Evolutionary conservation across 2,113 vertebrate species (phyloP).

Genomic region (Motacilla alba): DNA sequence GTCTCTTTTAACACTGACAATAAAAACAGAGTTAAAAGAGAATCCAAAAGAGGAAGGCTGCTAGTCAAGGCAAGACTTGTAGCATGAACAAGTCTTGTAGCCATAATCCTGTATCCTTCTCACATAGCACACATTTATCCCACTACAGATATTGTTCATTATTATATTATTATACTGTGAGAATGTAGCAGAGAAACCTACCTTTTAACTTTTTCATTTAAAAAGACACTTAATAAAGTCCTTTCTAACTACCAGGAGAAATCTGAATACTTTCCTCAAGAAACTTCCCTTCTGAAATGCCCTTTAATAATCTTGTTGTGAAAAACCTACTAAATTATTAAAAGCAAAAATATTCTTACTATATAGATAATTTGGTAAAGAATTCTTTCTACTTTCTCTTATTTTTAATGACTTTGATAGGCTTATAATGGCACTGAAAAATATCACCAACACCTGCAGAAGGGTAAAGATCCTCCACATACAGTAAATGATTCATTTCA

Average conservation of each 20-base stretch:
- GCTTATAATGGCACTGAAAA: neutral
- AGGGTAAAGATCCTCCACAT: neutral
- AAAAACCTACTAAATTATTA: neutral
- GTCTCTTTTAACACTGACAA: neutral
- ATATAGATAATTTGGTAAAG: neutral
- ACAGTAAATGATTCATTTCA: neutral
- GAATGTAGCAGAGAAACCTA: neutral
- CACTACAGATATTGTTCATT: neutral
- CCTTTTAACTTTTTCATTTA: neutral
- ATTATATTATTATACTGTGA: neutral
- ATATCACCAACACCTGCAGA: neutral
- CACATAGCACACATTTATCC: neutral
- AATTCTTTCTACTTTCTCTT: neutral
- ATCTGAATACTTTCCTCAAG: neutral
- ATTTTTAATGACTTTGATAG: neutral
- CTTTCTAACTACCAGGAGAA: neutral
- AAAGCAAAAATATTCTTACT: neutral
- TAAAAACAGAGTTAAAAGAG: neutral
- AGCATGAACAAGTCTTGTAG: neutral
- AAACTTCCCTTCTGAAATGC: neutral
- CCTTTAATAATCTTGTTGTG: neutral
- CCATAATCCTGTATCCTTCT: neutral
- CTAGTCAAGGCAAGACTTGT: neutral
- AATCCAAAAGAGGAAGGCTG: neutral
- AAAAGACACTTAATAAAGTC: neutral